phyloP scores from a whole-genome alignment of 2,888 invertebrate species.

The Panopea generosa region DNA sequence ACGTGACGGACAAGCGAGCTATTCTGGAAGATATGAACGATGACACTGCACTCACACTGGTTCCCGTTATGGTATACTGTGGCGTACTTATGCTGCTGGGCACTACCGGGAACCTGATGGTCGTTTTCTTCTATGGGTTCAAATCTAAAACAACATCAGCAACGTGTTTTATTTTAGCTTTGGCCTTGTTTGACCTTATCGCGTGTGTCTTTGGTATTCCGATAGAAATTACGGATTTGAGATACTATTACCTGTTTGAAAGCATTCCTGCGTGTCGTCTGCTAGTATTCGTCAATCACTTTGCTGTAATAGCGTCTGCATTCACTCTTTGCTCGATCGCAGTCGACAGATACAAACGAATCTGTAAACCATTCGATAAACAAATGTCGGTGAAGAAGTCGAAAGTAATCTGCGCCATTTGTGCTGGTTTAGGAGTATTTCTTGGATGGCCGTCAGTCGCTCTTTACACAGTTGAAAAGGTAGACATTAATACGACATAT shows the following conservation, averaged over 20 bases:
- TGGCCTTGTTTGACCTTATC: constrained; percentile 73
- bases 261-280: constrained; percentile 68
- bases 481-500: constrained; percentile 55
- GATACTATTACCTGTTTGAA: constrained; percentile 68
- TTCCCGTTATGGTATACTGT: constrained; percentile 71
- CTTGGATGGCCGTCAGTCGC: constrained; percentile 69
- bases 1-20: constrained; percentile 23
- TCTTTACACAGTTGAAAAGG: constrained; percentile 69
- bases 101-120: constrained; percentile 69
- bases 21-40: constrained; percentile 53
- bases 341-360: constrained; percentile 73
- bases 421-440: constrained; percentile 44
- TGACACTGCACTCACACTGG: constrained; percentile 61
- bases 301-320: constrained; percentile 70
- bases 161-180: constrained; percentile 71
- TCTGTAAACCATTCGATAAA: constrained; percentile 73
- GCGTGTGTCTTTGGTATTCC: constrained; percentile 74
- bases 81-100: constrained; percentile 71
- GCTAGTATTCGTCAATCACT: constrained; percentile 69
- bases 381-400: constrained; percentile 70
- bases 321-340: constrained; percentile 72
- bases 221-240: constrained; percentile 73
- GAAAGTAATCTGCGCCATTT: constrained; percentile 51
- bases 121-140: constrained; percentile 70
- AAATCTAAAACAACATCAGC: constrained; percentile 75